Percentiles rank a stretch among this genome's conserved stretches.
These are phyloP conservation scores for Hydrozoanthus tunicans DNA, from an alignment of 64 coral and sea anemone species.

Conservation along the genomic window DNA sequence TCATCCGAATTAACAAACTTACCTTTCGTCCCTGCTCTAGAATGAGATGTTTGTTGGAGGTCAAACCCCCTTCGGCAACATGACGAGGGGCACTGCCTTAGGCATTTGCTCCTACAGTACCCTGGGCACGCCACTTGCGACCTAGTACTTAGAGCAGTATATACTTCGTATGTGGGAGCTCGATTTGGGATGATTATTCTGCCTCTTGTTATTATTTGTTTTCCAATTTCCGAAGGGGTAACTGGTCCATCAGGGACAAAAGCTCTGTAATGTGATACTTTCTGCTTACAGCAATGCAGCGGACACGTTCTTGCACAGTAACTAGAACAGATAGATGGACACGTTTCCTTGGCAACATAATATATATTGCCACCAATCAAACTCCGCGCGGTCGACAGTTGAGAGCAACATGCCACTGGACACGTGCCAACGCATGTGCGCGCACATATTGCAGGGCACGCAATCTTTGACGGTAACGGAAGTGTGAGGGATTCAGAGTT, in stretches of 20 bases:
- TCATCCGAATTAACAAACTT: neutral
- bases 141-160: neutral
- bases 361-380: neutral
- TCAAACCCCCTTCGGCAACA: neutral
- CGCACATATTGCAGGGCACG: slow-evolving; percentile 58
- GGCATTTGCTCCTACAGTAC: slow-evolving; percentile 4
- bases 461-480: neutral
- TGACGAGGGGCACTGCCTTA: neutral
- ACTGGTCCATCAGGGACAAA: neutral
- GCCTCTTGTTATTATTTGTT: neutral
- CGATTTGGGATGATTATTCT: neutral
- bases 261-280: neutral
- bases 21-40: neutral
- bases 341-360: neutral
- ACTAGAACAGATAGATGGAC: neutral
- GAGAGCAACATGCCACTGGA: slow-evolving; percentile 69
- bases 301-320: slow-evolving; percentile 34
- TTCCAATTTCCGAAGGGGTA: neutral
- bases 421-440: slow-evolving; percentile 50
- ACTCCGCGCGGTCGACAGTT: slow-evolving; percentile 2
- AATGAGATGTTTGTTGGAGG: neutral
- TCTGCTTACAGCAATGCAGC: slow-evolving; percentile 1
- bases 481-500: neutral
- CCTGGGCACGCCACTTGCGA: neutral
- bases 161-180: neutral